phyloP scores from a whole-genome alignment of 2,888 invertebrate genomes.

The Oithona nana region DNA sequence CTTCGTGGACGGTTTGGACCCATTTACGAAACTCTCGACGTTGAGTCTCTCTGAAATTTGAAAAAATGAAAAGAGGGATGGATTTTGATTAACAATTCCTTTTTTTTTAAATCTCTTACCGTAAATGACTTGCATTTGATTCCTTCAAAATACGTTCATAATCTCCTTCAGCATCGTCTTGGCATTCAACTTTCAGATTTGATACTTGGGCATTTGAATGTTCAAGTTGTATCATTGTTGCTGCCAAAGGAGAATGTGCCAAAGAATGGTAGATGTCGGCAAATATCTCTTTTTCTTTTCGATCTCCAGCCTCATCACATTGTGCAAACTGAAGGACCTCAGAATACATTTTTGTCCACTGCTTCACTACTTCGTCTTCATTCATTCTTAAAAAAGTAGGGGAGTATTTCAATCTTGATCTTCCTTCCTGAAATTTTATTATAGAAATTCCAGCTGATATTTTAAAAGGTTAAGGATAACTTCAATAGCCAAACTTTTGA shows the following conservation, averaged over 20 bases:
- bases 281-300: constrained; percentile 69
- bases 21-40: constrained; percentile 18
- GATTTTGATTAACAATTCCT: no score
- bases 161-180: not conserved
- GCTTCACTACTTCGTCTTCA: not conserved
- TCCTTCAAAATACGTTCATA: not conserved
- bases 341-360: not conserved
- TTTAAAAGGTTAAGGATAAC: no score
- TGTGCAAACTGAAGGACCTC: constrained; percentile 58
- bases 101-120: no score
- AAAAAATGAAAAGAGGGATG: no score
- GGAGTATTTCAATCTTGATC: no score
- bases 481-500: no score
- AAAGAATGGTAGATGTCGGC: constrained; percentile 60
- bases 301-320: constrained; percentile 55
- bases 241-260: constrained; percentile 66
- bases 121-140: not conserved
- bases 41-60: constrained; percentile 36
- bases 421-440: no score
- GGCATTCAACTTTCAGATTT: constrained; percentile 23
- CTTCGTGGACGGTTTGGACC: constrained; percentile 7
- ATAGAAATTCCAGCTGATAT: no score
- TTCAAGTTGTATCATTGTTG: constrained; percentile 69
- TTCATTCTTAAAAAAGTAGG: no score
- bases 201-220: constrained; percentile 66